A percentile compares a stretch with the other conserved stretches of the same genome.
Evolutionary conservation across 2,797 vertebrate genomes (phyloP).

Genomic region (Pantherophis vulpinus): DNA sequence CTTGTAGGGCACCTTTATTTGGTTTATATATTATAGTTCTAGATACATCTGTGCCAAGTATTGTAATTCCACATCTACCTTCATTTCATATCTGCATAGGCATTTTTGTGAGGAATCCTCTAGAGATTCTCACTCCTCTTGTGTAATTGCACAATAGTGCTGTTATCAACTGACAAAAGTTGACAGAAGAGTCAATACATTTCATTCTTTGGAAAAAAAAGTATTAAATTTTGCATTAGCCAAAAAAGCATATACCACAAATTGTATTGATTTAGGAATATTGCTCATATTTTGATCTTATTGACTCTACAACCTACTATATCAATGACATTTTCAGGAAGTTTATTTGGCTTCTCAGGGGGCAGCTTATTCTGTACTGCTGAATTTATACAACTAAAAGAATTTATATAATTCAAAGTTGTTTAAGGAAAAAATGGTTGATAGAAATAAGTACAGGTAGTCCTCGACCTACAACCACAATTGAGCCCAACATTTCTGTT

Average conservation of each 20-base stretch:
- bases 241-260: neutral
- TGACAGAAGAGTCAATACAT: neutral
- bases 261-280: conserved; percentile 21
- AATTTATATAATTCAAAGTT: neutral
- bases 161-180: neutral
- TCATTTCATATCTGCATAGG: neutral
- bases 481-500: no score
- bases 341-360: conserved; percentile 21
- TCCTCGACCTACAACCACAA: no score
- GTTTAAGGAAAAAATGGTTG: neutral
- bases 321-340: conserved; percentile 5
- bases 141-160: neutral
- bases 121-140: neutral
- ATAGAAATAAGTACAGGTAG: neutral
- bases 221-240: neutral
- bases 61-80: neutral
- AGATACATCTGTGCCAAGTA: neutral
- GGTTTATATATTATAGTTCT: no score
- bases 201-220: conserved; percentile 11
- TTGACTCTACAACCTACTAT: conserved; percentile 17
- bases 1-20: neutral
- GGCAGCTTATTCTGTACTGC: neutral
- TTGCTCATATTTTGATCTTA: neutral
- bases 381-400: neutral
- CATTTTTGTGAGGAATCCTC: neutral